Percentiles rank a stretch among this genome's conserved stretches.
Conservation (phyloP, 2,113 vertebrate species). For the Rhabdornis inornatus region DNA sequence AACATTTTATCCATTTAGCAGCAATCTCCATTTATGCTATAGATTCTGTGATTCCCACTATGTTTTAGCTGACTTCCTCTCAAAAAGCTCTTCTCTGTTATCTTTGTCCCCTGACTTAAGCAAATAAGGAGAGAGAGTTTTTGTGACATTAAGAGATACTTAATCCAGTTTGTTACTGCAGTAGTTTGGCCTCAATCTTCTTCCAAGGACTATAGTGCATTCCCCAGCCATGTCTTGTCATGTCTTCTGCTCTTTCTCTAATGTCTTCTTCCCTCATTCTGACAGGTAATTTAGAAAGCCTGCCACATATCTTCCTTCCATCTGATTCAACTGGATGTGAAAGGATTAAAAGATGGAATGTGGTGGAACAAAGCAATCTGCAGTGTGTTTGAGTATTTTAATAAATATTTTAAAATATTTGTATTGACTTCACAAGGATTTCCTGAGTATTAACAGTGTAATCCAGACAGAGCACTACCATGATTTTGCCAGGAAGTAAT, state of each 20-base stretch:
- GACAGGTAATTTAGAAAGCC: conserved; percentile 60
- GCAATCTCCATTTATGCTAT: background rate
- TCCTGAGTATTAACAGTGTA: background rate
- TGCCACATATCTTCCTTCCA: conserved; percentile 1
- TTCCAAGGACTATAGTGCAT: background rate
- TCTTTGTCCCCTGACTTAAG: background rate
- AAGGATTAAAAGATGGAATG: background rate
- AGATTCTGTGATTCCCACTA: background rate
- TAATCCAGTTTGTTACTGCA: conserved; percentile 2
- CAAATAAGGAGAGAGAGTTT: background rate
- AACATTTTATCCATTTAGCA: background rate
- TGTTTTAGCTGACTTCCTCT: background rate
- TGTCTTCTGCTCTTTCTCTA: background rate
- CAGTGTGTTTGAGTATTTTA: background rate
- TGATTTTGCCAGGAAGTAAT: background rate
- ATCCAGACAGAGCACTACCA: background rate
- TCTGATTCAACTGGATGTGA: conserved; percentile 16
- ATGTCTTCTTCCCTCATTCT: conserved; percentile 18
- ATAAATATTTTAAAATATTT: background rate
- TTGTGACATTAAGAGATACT: background rate
- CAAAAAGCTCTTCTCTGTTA: background rate
- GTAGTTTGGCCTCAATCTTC: conserved; percentile 15
- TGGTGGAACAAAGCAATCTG: background rate
- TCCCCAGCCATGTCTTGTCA: background rate
- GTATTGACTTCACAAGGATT: background rate